Evolutionary conservation across 2,888 invertebrate species (phyloP), one percentile per base, ranked within the genome.

Genomic region (Caenorhabditis uteleia): DNA sequence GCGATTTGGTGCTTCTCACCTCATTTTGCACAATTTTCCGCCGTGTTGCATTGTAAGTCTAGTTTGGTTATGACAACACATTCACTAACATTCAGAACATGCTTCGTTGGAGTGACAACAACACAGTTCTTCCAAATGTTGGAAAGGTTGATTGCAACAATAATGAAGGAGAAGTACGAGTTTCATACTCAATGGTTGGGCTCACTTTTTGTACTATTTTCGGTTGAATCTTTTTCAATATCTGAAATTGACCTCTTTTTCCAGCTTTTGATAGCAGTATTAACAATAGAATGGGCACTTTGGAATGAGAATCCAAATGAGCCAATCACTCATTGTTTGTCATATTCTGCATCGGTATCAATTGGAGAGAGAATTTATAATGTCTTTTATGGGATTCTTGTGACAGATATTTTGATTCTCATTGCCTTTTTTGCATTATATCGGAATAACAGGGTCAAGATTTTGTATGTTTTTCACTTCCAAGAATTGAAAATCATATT

Each of bases 71-170:
- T 2, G 3, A 26, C 8, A 3, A n/a, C 1, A 16, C 12, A 25
- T 40, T 21, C 36, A 21, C 18, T 10, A 54, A 27, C 2, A 8
- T 62, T 21, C 20, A 62, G 62, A 45, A 62, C 56, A 14, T 56
- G 56, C 33, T 57, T 62, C 16, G 62, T 62, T 23, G 62, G 62
- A 1, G 51, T 57, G 21, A 49, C 62, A 7, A 40, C 56, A 2
- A 62, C 62, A 2, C 62, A 62, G 25, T 48, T 62, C 20, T 47
- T 26, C 2, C 62, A 62, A 48, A 62, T 57, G 56, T 2, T 62
- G n/a, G 62, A 62, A 20, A 31, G 62, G 21, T 12, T 57, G 5
- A 39, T 62, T 3, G 62, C 62, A 0, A 62, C 62, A n/a, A 18
- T 40, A 5, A 14, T 48, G 20, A 57, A 62, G 27, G 51, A 57